These are phyloP conservation scores for Drosophila orena DNA, from an alignment of 1,140 invertebrate species.

Conservation along the genomic window DNA sequence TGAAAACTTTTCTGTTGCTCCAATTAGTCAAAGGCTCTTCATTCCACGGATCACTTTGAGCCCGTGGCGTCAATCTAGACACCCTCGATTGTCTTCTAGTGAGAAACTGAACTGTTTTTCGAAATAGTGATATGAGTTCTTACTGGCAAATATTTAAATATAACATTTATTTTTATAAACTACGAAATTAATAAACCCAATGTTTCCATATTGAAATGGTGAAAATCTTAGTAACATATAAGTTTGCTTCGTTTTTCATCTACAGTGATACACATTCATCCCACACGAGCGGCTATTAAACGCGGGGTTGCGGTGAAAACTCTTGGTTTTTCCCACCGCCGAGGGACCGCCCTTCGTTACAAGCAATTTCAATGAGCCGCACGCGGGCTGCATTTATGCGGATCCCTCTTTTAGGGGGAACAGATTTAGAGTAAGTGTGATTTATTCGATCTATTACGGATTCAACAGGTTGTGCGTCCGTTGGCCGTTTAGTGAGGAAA, in stretches of 20 bases:
- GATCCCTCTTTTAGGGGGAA: constrained; percentile 18
- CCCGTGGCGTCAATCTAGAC: constrained; percentile 4
- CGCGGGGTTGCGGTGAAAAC: constrained; percentile 14
- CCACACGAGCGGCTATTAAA: background rate
- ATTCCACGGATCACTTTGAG: constrained; percentile 6
- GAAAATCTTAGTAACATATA: no score
- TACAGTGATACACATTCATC: background rate
- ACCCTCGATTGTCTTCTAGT: no score
- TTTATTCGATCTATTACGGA: constrained; percentile 33
- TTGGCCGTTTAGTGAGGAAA: constrained; percentile 29
- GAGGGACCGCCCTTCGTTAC: constrained; percentile 4
- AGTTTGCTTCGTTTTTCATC: no score
- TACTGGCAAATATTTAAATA: no score
- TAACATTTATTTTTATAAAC: background rate
- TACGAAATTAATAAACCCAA: background rate
- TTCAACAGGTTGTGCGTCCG: constrained; percentile 42
- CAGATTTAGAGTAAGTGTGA: constrained; percentile 37
- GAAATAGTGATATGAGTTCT: no score
- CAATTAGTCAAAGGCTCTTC: constrained; percentile 50
- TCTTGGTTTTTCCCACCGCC: constrained; percentile 14
- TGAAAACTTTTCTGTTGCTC: constrained; percentile 53
- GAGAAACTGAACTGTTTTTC: no score
- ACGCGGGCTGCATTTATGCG: constrained; percentile 23
- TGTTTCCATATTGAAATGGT: no score
- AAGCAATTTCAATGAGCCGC: constrained; percentile 9